Evolutionary conservation across 2,113 vertebrate species (phyloP).

Genomic region (Catharus bicknelli): DNA sequence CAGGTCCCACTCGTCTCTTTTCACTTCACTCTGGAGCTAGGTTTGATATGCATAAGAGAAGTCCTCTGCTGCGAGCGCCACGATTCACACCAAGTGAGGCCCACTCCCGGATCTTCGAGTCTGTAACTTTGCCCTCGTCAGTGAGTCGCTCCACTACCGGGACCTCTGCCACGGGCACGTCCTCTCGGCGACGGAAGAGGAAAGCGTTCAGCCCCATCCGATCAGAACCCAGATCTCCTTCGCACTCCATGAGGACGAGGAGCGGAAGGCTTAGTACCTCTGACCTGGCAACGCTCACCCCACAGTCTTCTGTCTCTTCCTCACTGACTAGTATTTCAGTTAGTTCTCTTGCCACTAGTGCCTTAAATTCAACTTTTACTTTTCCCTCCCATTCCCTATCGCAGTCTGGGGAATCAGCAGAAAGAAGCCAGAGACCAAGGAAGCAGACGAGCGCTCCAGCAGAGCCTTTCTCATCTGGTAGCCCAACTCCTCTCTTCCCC

Average conservation of each 20-base stretch:
- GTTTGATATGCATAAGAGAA: slow-evolving; percentile 87
- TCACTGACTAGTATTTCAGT: slow-evolving; percentile 87
- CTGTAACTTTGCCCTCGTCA: slow-evolving; percentile 86
- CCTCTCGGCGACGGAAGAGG: slow-evolving; percentile 80
- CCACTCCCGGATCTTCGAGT: slow-evolving; percentile 96
- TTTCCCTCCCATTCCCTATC: slow-evolving; percentile 79
- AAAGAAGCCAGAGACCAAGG: slow-evolving; percentile 73
- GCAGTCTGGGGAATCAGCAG: slow-evolving; percentile 74
- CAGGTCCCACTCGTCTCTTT: slow-evolving; percentile 84
- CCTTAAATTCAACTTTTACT: slow-evolving; percentile 90
- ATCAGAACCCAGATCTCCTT: slow-evolving; percentile 88
- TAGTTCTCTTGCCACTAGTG: slow-evolving; percentile 91
- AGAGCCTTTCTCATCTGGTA: slow-evolving; percentile 78
- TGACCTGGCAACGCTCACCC: slow-evolving; percentile 77
- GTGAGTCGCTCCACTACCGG: slow-evolving; percentile 79
- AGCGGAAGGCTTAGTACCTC: slow-evolving; percentile 88
- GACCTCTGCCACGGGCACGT: slow-evolving; percentile 72
- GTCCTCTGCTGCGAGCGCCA: slow-evolving; percentile 89
- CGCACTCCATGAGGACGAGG: slow-evolving; percentile 96
- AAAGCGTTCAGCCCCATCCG: slow-evolving; percentile 80
- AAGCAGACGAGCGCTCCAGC: slow-evolving; percentile 69
- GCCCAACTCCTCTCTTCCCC: slow-evolving; percentile 78
- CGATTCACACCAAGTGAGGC: slow-evolving; percentile 96
- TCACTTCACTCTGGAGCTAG: slow-evolving; percentile 87
- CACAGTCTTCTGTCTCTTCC: slow-evolving; percentile 78